These are phyloP conservation scores for Neoniphon sammara DNA, from an alignment of 2,797 vertebrate genomes.

Conservation along the genomic window DNA sequence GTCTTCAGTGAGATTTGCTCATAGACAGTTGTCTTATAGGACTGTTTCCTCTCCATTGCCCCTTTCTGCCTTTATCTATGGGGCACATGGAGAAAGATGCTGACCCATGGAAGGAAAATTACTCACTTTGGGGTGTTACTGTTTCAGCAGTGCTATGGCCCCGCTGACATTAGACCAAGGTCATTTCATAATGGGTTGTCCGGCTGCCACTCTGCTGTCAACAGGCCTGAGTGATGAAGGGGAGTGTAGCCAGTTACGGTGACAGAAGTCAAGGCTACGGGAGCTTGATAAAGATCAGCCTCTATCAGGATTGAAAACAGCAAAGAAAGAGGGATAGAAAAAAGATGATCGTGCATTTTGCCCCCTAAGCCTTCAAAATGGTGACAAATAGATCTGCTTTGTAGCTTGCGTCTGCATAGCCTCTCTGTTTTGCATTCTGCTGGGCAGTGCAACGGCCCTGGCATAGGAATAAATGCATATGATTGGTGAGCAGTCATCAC, in stretches of 20 bases:
- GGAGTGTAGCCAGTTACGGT: constrained; percentile 66
- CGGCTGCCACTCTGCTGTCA: constrained; percentile 80
- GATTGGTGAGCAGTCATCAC: constrained; percentile 57
- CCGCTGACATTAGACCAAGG: constrained; percentile 79
- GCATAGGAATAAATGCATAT: constrained; percentile 69
- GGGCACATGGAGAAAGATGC: constrained; percentile 68
- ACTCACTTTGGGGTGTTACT: constrained; percentile 78
- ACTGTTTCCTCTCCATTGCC: constrained; percentile 35
- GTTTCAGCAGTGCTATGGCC: constrained; percentile 71
- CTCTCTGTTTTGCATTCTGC: constrained; percentile 71
- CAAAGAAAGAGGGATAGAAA: constrained; percentile 65
- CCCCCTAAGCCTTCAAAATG: constrained; percentile 62
- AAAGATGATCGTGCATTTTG: constrained; percentile 78
- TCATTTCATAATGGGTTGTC: constrained; percentile 80
- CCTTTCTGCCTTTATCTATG: constrained; percentile 51
- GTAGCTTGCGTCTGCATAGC: constrained; percentile 50
- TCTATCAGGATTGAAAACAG: constrained; percentile 72
- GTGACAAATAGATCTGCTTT: constrained; percentile 73
- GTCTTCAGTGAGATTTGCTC: constrained; percentile 29
- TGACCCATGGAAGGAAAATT: constrained; percentile 78
- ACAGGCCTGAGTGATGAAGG: constrained; percentile 75
- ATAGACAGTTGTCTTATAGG: constrained; percentile 15
- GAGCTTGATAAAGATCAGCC: constrained; percentile 78
- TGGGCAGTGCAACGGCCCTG: constrained; percentile 40
- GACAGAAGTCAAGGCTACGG: constrained; percentile 81